Evolutionary conservation across 1,140 invertebrate species (phyloP), one percentile per base, ranked within the genome.

Genomic region (Pogonus chalceus): DNA sequence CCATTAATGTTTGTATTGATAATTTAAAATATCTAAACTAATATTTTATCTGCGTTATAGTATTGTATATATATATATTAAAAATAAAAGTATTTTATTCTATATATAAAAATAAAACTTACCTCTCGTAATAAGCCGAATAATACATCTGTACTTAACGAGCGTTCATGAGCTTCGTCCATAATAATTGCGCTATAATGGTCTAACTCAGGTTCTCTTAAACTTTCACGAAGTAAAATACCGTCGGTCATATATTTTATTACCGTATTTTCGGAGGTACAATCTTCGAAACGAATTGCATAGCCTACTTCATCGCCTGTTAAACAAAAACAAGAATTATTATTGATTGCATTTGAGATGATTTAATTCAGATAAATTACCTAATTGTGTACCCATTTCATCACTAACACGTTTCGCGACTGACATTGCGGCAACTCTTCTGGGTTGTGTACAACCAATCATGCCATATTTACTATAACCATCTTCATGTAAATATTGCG

Each of bases 231-330:
- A 2, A 99, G 73, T 47, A 99, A 71, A 62, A 99, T 99, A 77
- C 96, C 96, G 72, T 99, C 96, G 0, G 96, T 99, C 95, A 98
- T 98, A 68, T 98, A 98, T 72, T 98, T 98, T 35, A 98, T 97
- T 4, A 96, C 82, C 0, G 96, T 98, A 67, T 90, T 87, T 65
- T 96, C 90, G 0, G 87, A 90, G 0, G 97, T 99, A 68, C 96
- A 99, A 72, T 99, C 97, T 72, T 99, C 97, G 75, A 99, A 99
- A 66, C 97, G 90, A 67, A 99, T 99, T 9, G 96, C 94, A 74
- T 99, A 99, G 16, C 97, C 97, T 23, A 98, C 90, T 70, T 93
- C 88, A 47, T 91, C 87, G 18, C 90, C 81, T 80, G 53, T 7
- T 26, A n/a, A 37, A 46, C 14, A 48, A 53, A 20, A 54, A 26